phyloP scores from a whole-genome alignment of 1,140 invertebrate species.

The Trachelipus rathkii region DNA sequence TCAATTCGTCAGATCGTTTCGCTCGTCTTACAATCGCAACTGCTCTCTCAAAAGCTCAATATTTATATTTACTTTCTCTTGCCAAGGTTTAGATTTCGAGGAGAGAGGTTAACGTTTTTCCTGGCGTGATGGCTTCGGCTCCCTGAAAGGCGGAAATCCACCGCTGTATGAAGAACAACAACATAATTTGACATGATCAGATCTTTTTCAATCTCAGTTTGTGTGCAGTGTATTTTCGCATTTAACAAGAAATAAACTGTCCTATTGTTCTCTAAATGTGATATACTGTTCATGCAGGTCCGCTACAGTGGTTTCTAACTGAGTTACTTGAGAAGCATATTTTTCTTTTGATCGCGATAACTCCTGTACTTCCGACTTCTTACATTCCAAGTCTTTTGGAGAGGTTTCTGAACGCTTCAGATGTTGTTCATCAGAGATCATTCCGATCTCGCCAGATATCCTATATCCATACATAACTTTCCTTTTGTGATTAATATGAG shows the following conservation, averaged over 20 bases:
- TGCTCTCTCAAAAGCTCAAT: constrained; percentile 64
- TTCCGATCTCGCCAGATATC: constrained; percentile 56
- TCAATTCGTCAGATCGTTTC: constrained; percentile 66
- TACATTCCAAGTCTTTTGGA: constrained; percentile 87
- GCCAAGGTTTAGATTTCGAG: constrained; percentile 90
- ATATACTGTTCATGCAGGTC: constrained; percentile 80
- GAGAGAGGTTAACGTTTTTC: constrained; percentile 96
- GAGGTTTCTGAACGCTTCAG: constrained; percentile 80
- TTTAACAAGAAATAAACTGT: background rate
- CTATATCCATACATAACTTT: constrained; percentile 18
- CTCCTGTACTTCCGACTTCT: constrained; percentile 76
- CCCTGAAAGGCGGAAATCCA: constrained; percentile 97
- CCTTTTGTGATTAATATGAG: background rate
- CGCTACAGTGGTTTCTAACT: constrained; percentile 79
- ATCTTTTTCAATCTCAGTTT: background rate
- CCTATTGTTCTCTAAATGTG: too few relatives aligned
- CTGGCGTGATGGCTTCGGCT: too few relatives aligned
- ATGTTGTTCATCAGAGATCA: constrained; percentile 90
- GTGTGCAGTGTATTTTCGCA: background rate
- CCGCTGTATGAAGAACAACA: constrained; percentile 51
- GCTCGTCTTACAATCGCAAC: constrained; percentile 64
- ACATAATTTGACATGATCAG: too few relatives aligned
- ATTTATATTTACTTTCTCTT: constrained; percentile 80
- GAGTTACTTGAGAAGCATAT: constrained; percentile 58
- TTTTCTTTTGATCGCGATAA: constrained; percentile 54